phyloP scores from a whole-genome alignment of 2,888 invertebrate species.

The Melipona beecheii region DNA sequence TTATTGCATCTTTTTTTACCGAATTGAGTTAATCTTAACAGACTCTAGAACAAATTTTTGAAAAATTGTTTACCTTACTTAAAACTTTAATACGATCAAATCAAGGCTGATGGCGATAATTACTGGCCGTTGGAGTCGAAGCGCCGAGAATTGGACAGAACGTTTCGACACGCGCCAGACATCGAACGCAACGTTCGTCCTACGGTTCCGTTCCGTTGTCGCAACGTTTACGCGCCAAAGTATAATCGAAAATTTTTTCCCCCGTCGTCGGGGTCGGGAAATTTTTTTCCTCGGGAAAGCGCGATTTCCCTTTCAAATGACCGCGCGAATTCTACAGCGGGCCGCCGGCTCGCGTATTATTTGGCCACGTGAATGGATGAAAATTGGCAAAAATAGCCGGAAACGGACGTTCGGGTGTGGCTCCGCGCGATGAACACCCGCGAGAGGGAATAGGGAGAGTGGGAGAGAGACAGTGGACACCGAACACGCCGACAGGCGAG shows the following conservation, averaged over 20 bases:
- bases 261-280: conserved; percentile 14
- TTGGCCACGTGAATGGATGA: conserved; percentile 69
- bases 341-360: conserved; percentile 58
- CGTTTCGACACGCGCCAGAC: conserved; percentile 26
- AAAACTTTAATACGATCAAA: too few species aligned
- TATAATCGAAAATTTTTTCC: conserved; percentile 59
- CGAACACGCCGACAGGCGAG: conserved; percentile 2
- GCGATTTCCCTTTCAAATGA: conserved; percentile 70
- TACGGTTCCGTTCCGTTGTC: conserved; percentile 64
- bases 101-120: not conserved
- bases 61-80: too few species aligned
- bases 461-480: not conserved
- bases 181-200: conserved; percentile 29
- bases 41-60: too few species aligned
- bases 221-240: conserved; percentile 55
- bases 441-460: not conserved
- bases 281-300: conserved; percentile 53
- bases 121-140: not conserved
- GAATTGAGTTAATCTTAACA: too few species aligned
- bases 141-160: not conserved
- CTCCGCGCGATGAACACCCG: conserved; percentile 32
- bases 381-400: conserved; percentile 79
- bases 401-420: conserved; percentile 70
- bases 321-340: conserved; percentile 27
- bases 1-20: too few species aligned